Percentiles rank a stretch among this genome's conserved stretches.
These are phyloP conservation scores for Cranoglanis bouderius DNA, from an alignment of 2,113 vertebrate genomes.

Conservation along the genomic window DNA sequence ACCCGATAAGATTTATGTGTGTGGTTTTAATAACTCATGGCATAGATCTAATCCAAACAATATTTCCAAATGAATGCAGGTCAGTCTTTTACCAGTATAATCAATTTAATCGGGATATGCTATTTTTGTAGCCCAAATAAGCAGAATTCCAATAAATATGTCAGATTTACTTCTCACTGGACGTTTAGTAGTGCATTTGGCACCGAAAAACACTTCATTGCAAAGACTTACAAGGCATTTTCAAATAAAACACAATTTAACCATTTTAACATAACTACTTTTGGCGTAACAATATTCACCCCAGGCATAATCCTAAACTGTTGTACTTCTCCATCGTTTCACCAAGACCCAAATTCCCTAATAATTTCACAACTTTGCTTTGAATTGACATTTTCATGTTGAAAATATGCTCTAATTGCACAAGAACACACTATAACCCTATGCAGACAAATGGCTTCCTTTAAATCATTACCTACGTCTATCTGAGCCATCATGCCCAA, in stretches of 20 bases:
- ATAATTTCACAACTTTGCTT: constrained; percentile 12
- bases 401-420: constrained; percentile 13
- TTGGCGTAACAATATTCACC: neutral
- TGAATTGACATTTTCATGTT: constrained; percentile 7
- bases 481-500: constrained; percentile 51
- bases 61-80: neutral
- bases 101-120: neutral
- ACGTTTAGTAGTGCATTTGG: neutral
- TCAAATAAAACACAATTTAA: constrained; percentile 19
- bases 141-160: constrained; percentile 19
- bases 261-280: constrained; percentile 20
- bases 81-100: neutral
- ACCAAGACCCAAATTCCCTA: neutral
- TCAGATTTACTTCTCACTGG: neutral
- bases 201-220: neutral
- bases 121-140: constrained; percentile 17
- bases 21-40: no score
- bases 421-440: constrained; percentile 27
- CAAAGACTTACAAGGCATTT: constrained; percentile 1
- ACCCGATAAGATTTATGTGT: neutral
- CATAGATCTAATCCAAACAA: neutral
- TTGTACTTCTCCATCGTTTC: constrained; percentile 8
- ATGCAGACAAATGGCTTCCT: constrained; percentile 10
- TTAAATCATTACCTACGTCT: constrained; percentile 38
- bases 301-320: neutral